Percentiles rank a stretch among this genome's conserved stretches.
These are phyloP conservation scores for Eumaeus atala DNA, from an alignment of 1,140 invertebrate genomes.

Conservation along the genomic window DNA sequence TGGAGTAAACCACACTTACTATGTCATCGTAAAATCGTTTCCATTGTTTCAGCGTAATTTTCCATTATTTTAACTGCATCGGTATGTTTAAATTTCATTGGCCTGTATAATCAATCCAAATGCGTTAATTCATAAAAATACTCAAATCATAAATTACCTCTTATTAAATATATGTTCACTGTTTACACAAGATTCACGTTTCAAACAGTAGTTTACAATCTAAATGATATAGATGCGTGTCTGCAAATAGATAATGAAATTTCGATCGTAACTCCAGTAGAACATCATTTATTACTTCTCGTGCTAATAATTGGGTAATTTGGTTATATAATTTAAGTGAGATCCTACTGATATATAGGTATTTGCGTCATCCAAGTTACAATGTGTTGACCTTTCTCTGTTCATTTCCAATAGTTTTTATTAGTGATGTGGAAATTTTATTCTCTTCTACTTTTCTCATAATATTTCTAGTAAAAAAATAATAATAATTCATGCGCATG, in stretches of 20 bases:
- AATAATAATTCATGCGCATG: slow-evolving; percentile 34
- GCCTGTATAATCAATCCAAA: neutral
- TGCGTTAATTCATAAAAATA: neutral
- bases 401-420: slow-evolving; percentile 12
- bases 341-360: neutral
- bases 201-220: slow-evolving; percentile 23
- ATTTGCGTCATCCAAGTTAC: neutral
- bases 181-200: slow-evolving; percentile 24
- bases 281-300: slow-evolving; percentile 7
- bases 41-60: neutral
- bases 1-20: neutral
- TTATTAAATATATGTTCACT: neutral
- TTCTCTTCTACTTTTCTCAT: slow-evolving; percentile 23
- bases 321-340: slow-evolving; percentile 15
- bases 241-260: slow-evolving; percentile 31
- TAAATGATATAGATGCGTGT: slow-evolving; percentile 30
- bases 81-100: neutral
- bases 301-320: too few species aligned
- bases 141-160: neutral
- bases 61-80: neutral
- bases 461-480: slow-evolving; percentile 27
- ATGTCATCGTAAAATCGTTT: neutral
- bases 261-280: neutral
- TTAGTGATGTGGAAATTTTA: slow-evolving; percentile 25
- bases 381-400: neutral